Base-by-base conservation (phyloP, 2,113 vertebrate genomes). In the Helogale parvula region DNA sequence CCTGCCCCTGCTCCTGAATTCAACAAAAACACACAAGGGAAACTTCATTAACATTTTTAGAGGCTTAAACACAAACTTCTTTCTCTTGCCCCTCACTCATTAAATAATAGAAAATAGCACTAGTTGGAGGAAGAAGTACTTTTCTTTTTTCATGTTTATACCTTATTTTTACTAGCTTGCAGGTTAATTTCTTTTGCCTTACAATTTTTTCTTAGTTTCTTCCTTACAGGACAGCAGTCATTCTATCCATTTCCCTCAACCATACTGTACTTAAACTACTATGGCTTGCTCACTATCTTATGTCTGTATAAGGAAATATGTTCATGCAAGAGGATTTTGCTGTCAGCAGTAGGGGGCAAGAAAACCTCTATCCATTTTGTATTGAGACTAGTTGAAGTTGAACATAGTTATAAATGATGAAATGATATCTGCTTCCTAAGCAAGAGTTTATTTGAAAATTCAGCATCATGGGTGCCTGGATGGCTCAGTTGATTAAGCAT, bases 391-490 rank as follows among this genome's bases (percentile, higher is more conserved):
- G 47, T 63, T 45, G n/a, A 88, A 83, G 27, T 65, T 83, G 63
- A 92, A 74, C 52, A 66, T 71, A 84, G 33, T 38, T 79, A 82
- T 82, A 57, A 65, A 86, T 77, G 47, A 79, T 68, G 33, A 74
- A 82, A 68, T 25, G 54, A 31, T n/a, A 3, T 45, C 47, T 3
- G 33, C 38, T 92, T 94, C 33, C 29, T 38, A 79, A 93, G 45
- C 63, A 85, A 79, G 25, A 60, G 50, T 86, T 91, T 86, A 50
- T 54, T 79, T 89, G 54, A 93, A 88, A 96, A 72, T 23, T 65
- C 27, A 79, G 14, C 68, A 33, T 19, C 82, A 15, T 38, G 63
- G 7, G 57, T 23, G 21, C 57, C 57, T 54, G 52, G 16, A 54
- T 54, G 52, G 15, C 52, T 54, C 52, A 54, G 52, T 54, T 17